Conservation (phyloP, 2,797 vertebrate species). For the Synanceia verrucosa region DNA sequence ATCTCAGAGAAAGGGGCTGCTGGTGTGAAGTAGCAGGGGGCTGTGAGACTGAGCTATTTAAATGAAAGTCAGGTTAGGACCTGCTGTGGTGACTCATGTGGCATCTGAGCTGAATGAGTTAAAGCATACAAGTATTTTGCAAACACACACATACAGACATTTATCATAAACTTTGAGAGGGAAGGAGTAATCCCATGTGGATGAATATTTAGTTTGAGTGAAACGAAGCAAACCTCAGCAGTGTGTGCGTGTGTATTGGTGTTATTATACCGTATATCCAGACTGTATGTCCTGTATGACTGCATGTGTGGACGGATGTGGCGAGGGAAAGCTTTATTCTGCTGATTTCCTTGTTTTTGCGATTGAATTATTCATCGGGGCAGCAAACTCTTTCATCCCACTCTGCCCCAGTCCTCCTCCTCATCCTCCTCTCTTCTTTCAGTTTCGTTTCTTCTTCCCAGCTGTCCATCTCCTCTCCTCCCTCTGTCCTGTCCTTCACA, state of each 20-base stretch:
- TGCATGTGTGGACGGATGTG: conserved; percentile 4
- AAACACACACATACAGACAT: conserved; percentile 1
- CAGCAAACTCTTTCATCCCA: conserved; percentile 54
- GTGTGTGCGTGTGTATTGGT: not conserved
- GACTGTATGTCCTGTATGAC: not conserved
- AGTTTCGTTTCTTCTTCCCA: conserved; percentile 44
- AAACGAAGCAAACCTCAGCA: not conserved
- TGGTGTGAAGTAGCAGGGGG: conserved; percentile 52
- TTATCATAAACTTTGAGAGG: not conserved
- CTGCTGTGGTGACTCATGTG: conserved; percentile 39
- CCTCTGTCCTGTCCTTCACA: not conserved
- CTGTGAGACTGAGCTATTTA: conserved; percentile 35
- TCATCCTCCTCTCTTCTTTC: conserved; percentile 30
- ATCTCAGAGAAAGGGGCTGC: conserved; percentile 41
- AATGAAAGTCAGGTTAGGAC: conserved; percentile 62
- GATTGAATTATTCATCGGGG: conserved; percentile 60
- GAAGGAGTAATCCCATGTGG: not conserved
- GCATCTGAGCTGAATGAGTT: not conserved
- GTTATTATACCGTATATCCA: not conserved
- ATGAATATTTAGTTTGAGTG: not conserved
- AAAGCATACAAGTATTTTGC: conserved; percentile 8
- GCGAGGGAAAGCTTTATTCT: conserved; percentile 32
- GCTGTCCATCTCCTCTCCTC: conserved; percentile 25
- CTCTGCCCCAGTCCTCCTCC: conserved; percentile 22
- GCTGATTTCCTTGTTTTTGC: conserved; percentile 61